Conservation (phyloP, 2,113 vertebrate genomes). For the Hippocampus comes region DNA sequence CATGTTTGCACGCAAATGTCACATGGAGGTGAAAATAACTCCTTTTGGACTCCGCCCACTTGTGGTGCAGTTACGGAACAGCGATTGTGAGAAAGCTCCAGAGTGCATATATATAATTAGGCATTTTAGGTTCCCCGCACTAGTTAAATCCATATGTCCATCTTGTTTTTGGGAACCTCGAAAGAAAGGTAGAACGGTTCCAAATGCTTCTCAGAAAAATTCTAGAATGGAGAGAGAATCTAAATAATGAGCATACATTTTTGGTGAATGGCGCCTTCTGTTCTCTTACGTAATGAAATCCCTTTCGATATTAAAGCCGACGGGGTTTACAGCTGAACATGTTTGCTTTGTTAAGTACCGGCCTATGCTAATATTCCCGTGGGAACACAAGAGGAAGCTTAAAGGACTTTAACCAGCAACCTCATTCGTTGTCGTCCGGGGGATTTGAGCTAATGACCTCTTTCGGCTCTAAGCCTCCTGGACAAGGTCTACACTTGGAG, state of each 20-base stretch:
- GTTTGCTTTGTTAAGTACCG: slow-evolving; percentile 55
- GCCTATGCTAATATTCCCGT: slow-evolving; percentile 57
- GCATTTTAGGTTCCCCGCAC: neutral
- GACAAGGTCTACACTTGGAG: slow-evolving; percentile 1
- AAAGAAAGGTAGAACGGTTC: neutral
- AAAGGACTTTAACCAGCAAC: slow-evolving; percentile 61
- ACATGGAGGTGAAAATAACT: neutral
- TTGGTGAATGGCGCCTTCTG: slow-evolving; percentile 50
- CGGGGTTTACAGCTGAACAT: slow-evolving; percentile 50
- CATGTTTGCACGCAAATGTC: neutral
- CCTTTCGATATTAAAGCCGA: slow-evolving; percentile 54
- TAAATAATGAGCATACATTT: slow-evolving; percentile 23
- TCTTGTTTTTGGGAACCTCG: neutral
- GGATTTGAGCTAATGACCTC: slow-evolving; percentile 63
- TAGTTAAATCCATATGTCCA: neutral
- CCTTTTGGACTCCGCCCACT: neutral
- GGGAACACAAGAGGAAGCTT: slow-evolving; percentile 52
- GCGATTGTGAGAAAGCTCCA: slow-evolving; percentile 6
- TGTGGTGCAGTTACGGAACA: neutral
- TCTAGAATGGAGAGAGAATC: neutral
- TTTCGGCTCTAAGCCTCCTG: slow-evolving; percentile 30
- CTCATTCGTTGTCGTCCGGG: slow-evolving; percentile 19
- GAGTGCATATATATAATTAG: neutral
- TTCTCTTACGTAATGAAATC: slow-evolving; percentile 55
- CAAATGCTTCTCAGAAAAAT: neutral